These are phyloP conservation scores for Leucoraja erinaceus DNA, from an alignment of 2,113 vertebrate genomes.

Conservation along the genomic window DNA sequence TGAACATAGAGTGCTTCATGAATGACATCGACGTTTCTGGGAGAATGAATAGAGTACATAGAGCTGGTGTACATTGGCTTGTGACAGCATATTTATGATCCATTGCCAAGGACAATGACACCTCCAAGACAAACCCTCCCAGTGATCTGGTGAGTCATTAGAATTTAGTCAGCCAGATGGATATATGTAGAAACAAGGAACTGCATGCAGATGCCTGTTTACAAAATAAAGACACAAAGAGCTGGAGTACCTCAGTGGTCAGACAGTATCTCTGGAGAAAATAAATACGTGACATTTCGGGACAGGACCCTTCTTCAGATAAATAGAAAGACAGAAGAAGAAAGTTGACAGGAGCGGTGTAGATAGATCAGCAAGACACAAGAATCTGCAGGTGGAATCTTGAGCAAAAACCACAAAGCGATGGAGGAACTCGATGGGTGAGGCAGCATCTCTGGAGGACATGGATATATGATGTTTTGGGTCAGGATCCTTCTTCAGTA, in stretches of 20 bases:
- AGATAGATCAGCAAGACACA: background rate
- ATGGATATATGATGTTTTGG: no score
- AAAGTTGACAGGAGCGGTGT: no score
- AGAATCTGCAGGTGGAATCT: no score
- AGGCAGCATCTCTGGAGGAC: no score
- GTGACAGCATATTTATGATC: background rate
- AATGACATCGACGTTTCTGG: slow-evolving; percentile 88
- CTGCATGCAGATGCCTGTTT: no score
- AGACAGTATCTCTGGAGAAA: no score
- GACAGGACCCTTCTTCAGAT: background rate
- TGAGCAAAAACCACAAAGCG: no score
- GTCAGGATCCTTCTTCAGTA: background rate
- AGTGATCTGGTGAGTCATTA: background rate
- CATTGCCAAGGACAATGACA: background rate
- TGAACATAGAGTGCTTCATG: slow-evolving; percentile 95
- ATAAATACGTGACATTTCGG: no score
- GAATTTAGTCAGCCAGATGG: background rate
- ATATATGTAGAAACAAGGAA: background rate
- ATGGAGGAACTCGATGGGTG: no score
- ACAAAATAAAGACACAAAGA: no score
- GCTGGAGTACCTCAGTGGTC: no score
- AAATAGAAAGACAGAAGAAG: background rate
- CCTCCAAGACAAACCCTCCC: background rate
- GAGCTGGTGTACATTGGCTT: background rate
- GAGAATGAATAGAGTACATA: slow-evolving; percentile 95